phyloP scores from a whole-genome alignment of 53 echinoderm and acorn worm genomes.

The Mesocentrotus franciscanus region DNA sequence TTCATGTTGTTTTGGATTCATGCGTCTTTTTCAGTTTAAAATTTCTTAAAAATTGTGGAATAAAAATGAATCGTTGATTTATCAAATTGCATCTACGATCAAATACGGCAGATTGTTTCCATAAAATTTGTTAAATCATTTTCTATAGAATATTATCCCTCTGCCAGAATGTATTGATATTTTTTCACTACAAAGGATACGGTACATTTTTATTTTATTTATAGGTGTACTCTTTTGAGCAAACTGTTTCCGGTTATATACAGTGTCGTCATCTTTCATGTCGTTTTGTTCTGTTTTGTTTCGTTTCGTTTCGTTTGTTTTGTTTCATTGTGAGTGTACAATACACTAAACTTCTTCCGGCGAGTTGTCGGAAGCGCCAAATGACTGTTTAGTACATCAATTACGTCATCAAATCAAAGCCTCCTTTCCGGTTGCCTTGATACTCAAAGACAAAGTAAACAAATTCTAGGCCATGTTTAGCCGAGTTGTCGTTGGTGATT shows the following conservation, averaged over 20 bases:
- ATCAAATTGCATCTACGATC: no score
- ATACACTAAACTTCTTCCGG: background rate
- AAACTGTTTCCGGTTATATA: background rate
- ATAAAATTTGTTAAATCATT: no score
- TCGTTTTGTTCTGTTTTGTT: background rate
- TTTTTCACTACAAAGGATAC: background rate
- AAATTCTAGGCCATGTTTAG: slow-evolving; percentile 29
- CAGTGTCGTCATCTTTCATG: background rate
- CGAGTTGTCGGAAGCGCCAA: slow-evolving; percentile 7
- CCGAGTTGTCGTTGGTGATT: background rate
- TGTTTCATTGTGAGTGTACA: background rate
- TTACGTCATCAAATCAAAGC: background rate
- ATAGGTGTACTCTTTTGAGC: background rate
- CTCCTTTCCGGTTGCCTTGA: background rate
- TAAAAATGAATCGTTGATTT: no score
- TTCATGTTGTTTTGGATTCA: no score
- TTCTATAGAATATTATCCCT: no score
- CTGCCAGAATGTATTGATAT: no score
- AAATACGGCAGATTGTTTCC: no score
- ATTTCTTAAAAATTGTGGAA: no score
- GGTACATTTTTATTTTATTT: background rate
- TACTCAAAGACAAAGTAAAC: background rate
- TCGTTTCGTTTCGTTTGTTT: background rate
- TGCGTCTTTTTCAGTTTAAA: no score
- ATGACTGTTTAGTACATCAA: slow-evolving; percentile 2